Base-by-base conservation (phyloP, 2,797 vertebrate species). In the Acrocephalus scirpaceus region DNA sequence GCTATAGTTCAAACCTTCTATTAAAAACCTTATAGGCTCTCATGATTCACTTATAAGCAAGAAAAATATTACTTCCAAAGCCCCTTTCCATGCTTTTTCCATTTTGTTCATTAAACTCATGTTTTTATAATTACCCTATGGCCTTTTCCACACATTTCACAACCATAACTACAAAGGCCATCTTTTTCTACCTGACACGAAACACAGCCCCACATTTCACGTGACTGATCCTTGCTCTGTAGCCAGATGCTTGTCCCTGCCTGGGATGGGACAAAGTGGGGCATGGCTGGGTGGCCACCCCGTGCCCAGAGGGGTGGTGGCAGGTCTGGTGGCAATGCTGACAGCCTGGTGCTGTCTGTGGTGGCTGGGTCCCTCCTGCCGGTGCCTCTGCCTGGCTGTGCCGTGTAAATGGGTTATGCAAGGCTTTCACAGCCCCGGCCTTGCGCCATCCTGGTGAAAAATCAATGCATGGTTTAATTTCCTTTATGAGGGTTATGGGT, bases 241-340 rank as follows among this genome's bases (percentile, higher is more conserved):
- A 62, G 21, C 30, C 61, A 34, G n/a, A n/a, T n/a, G n/a, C 36
- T 36, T 36, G 36, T 10, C 36, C 36, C 36, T 36, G 36, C 36
- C 36, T 36, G 67, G 10, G 14, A 6, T 45, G 30, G 27, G 16
- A 5, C 26, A 21, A n/a, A 0, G 2, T n/a, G 0, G 13, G 40
- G 4, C 0, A 0, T 4, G 36, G 60, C 67, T 62, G 13, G 11
- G 20, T 7, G 7, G 10, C 40, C 7, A 4, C 20, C 7, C 29
- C 13, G 26, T 88, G 51, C 51, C 53, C 2, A 4, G 36, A 5
- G 30, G 18, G 38, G 16, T 0, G 7, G 51, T 25, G 54, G n/a
- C 36, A 23, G 50, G 8, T 2, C 27, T 74, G 53, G 36, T 26
- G 20, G n/a, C 0, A 5, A 42, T 30, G 61, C 48, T 17, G 11